Conservation (phyloP, 2,797 vertebrate genomes). For the Ptychadena robeensis region DNA sequence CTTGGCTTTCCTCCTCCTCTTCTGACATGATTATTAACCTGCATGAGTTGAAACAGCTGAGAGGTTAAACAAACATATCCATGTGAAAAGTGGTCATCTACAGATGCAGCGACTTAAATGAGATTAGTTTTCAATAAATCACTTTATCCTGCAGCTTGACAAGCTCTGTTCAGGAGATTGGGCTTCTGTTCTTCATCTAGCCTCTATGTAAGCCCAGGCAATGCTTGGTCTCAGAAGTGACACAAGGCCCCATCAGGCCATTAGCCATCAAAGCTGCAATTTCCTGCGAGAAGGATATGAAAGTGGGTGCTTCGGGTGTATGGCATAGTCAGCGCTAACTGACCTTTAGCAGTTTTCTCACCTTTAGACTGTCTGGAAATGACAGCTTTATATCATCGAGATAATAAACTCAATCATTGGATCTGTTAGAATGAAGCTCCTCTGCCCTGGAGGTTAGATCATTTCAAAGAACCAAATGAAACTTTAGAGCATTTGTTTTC, state of each 20-base stretch:
- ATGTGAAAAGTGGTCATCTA: slow-evolving; percentile 30
- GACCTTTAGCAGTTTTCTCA: slow-evolving; percentile 33
- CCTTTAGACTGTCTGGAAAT: slow-evolving; percentile 2
- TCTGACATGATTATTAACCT: slow-evolving; percentile 33
- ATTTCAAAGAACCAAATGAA: background rate
- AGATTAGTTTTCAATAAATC: slow-evolving; percentile 58
- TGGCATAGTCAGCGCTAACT: slow-evolving; percentile 7
- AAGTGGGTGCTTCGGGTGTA: slow-evolving; percentile 23
- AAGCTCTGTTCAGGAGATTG: slow-evolving; percentile 13
- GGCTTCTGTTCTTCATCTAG: slow-evolving; percentile 45
- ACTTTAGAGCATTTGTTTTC: background rate
- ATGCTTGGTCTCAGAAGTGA: slow-evolving; percentile 27
- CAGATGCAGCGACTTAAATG: slow-evolving; percentile 46
- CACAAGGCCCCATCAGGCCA: slow-evolving; percentile 37
- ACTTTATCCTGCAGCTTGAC: slow-evolving; percentile 39
- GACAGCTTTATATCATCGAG: slow-evolving; percentile 9
- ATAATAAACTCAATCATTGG: slow-evolving; percentile 21
- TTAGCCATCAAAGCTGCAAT: slow-evolving; percentile 36
- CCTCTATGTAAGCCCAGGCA: slow-evolving; percentile 25
- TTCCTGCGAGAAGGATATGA: slow-evolving; percentile 19
- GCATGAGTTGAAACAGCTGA: slow-evolving; percentile 22
- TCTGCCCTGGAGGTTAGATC: slow-evolving; percentile 6
- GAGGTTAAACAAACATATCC: slow-evolving; percentile 56
- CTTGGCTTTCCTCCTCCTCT: background rate
- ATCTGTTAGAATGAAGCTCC: background rate